phyloP scores from a whole-genome alignment of 2,113 vertebrate species.

The Geothlypis trichas region DNA sequence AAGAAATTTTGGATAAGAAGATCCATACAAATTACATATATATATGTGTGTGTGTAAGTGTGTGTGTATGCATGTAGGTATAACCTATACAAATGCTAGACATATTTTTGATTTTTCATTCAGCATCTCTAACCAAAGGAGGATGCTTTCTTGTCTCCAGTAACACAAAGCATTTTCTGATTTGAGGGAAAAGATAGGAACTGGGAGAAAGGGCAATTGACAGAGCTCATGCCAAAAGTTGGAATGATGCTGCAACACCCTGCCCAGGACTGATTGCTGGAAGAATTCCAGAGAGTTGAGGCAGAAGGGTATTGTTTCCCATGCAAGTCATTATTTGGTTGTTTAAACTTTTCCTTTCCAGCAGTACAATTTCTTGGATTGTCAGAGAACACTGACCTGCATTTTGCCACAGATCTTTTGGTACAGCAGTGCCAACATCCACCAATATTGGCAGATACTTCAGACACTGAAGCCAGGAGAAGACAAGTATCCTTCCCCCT shows the following conservation, averaged over 20 bases:
- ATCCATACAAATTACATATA: not conserved
- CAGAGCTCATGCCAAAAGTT: not conserved
- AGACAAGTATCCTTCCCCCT: not conserved
- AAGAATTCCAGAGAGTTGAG: not conserved
- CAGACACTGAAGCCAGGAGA: not conserved
- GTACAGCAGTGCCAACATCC: not conserved
- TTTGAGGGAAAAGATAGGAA: not conserved
- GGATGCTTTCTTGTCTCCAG: not conserved
- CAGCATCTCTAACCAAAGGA: not conserved
- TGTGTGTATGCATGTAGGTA: not conserved
- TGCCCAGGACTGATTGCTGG: not conserved
- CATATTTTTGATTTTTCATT: not conserved
- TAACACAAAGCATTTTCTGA: not conserved
- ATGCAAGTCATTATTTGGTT: not conserved
- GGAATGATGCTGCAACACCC: not conserved
- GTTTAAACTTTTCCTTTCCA: not conserved
- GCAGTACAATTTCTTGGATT: not conserved
- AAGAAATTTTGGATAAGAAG: not conserved
- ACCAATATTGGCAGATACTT: not conserved
- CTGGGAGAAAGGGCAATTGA: not conserved
- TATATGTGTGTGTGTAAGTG: accelerated
- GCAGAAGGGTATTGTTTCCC: not conserved
- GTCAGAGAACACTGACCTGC: not conserved
- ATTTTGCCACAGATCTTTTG: not conserved
- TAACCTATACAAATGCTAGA: not conserved